Percentiles rank a stretch among this genome's conserved stretches.
phyloP scores from a whole-genome alignment of 2,797 vertebrate genomes.

The Buphagus erythrorhynchus region DNA sequence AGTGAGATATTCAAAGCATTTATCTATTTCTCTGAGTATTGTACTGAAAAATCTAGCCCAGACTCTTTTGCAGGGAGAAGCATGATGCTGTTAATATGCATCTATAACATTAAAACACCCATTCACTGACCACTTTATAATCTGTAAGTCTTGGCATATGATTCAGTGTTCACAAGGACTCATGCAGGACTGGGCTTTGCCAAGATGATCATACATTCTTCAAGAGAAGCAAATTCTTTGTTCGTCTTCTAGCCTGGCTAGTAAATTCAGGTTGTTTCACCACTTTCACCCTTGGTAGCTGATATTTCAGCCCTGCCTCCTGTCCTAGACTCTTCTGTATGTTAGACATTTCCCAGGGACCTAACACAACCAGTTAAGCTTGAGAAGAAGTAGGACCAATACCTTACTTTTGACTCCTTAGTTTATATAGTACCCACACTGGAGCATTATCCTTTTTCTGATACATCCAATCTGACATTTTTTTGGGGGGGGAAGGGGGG shows the following conservation, averaged over 20 bases:
- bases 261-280: background rate
- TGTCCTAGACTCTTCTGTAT: background rate
- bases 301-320: background rate
- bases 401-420: background rate
- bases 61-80: background rate
- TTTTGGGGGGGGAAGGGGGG: rapidly evolving
- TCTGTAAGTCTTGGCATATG: background rate
- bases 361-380: background rate
- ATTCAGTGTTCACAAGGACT: background rate
- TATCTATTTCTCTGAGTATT: background rate
- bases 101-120: background rate
- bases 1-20: background rate
- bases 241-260: background rate
- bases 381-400: background rate
- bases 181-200: background rate
- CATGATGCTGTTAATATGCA: background rate
- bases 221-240: background rate
- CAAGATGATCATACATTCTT: background rate
- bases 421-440: background rate
- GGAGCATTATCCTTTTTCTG: background rate
- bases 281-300: background rate
- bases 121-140: background rate
- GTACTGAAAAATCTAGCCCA: background rate
- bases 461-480: background rate
- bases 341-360: background rate